A percentile compares a stretch with the other conserved stretches of the same genome.
phyloP scores from a whole-genome alignment of 2,797 vertebrate species.

The Rhincodon typus region DNA sequence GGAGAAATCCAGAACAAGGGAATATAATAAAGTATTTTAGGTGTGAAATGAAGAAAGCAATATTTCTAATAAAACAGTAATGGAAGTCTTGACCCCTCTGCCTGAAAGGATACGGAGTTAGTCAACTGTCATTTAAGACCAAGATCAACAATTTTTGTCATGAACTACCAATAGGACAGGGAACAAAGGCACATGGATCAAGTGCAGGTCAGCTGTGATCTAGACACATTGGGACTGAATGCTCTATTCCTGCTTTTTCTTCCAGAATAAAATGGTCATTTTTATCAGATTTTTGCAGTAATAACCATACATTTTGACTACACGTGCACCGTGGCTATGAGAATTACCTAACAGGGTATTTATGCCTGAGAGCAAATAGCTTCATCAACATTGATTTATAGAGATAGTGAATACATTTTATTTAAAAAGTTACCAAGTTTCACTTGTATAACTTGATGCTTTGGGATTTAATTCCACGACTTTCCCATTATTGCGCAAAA shows the following conservation, averaged over 20 bases:
- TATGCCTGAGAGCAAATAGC: not conserved
- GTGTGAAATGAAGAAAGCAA: not conserved
- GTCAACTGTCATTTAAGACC: not conserved
- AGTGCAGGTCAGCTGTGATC: not conserved
- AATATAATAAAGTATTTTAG: not conserved
- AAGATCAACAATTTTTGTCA: not conserved
- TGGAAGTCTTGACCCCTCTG: not conserved
- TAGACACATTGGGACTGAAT: not conserved
- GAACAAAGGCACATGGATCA: not conserved
- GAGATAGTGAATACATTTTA: not conserved
- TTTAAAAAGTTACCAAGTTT: not conserved
- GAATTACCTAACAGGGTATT: not conserved
- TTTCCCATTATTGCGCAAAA: not conserved
- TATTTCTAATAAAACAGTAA: not conserved
- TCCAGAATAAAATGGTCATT: not conserved
- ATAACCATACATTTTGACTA: not conserved
- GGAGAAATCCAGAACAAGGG: not conserved
- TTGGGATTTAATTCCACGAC: not conserved
- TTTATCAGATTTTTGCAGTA: not conserved
- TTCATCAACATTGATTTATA: not conserved
- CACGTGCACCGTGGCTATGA: not conserved
- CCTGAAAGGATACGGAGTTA: not conserved
- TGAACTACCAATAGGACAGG: not conserved
- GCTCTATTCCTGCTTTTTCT: not conserved
- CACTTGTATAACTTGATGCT: not conserved